Evolutionary conservation across 2,797 vertebrate genomes (phyloP).

Genomic region (Tenualosa ilisha): DNA sequence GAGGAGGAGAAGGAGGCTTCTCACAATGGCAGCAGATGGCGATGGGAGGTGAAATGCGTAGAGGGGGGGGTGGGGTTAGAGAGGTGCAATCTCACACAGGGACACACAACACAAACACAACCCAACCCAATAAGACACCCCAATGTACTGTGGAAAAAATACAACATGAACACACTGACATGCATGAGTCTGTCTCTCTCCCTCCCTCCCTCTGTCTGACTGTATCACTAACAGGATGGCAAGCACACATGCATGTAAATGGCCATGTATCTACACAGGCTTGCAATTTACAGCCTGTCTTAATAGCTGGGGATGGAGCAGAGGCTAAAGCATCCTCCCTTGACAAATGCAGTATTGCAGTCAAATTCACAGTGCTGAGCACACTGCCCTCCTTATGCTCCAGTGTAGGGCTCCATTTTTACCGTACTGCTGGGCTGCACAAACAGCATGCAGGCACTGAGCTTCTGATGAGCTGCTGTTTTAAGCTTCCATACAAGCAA

Average conservation of each 20-base stretch:
- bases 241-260: not conserved
- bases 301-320: not conserved
- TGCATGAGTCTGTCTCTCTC: not conserved
- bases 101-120: not conserved
- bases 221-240: not conserved
- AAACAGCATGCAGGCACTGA: not conserved
- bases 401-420: not conserved
- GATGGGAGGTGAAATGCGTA: conserved; percentile 65
- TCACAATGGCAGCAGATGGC: conserved; percentile 96
- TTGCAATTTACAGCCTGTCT: not conserved
- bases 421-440: not conserved
- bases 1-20: conserved; percentile 80
- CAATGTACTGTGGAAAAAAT: not conserved
- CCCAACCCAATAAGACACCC: not conserved
- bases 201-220: too few species aligned
- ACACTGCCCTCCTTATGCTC: not conserved
- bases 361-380: not conserved
- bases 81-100: conserved; percentile 44
- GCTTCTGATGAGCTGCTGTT: not conserved
- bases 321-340: not conserved
- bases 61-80: conserved; percentile 42
- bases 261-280: too few species aligned
- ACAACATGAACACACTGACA: not conserved
- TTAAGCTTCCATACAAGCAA: not conserved
- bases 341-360: not conserved